phyloP scores from a whole-genome alignment of 2,888 invertebrate genomes.

The Girardia tigrina region DNA sequence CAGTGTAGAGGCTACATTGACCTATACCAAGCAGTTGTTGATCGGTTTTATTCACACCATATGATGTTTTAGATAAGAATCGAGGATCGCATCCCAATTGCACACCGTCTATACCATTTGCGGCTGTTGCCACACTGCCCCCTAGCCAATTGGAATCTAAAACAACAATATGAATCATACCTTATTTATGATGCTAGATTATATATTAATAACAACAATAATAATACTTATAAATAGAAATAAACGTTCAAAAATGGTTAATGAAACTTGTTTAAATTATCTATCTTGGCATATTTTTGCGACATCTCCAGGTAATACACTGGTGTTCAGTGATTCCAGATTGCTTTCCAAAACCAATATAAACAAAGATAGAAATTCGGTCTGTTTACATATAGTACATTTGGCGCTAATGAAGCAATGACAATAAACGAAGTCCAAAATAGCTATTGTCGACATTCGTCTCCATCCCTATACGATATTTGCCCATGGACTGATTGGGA shows the following conservation, averaged over 20 bases:
- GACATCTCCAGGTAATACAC: background rate
- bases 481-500: background rate
- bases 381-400: background rate
- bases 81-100: slow-evolving; percentile 33
- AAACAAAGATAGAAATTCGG: background rate
- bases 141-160: slow-evolving; percentile 26
- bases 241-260: too few relatives aligned
- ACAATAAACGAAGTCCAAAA: background rate
- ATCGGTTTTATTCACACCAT: slow-evolving; percentile 2
- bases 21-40: slow-evolving; percentile 26
- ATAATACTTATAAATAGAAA: too few relatives aligned
- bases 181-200: too few relatives aligned
- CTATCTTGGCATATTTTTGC: background rate
- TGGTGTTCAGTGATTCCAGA: background rate
- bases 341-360: background rate
- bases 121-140: slow-evolving; percentile 24
- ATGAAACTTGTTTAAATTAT: too few relatives aligned
- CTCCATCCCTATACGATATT: background rate
- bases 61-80: slow-evolving; percentile 1
- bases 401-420: background rate
- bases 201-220: too few relatives aligned
- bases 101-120: slow-evolving; percentile 26
- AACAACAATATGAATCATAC: too few relatives aligned
- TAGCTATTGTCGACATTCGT: background rate
- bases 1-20: slow-evolving; percentile 31